Conservation (phyloP, 2,888 invertebrate genomes). For the Drosophila nr. medialis region DNA sequence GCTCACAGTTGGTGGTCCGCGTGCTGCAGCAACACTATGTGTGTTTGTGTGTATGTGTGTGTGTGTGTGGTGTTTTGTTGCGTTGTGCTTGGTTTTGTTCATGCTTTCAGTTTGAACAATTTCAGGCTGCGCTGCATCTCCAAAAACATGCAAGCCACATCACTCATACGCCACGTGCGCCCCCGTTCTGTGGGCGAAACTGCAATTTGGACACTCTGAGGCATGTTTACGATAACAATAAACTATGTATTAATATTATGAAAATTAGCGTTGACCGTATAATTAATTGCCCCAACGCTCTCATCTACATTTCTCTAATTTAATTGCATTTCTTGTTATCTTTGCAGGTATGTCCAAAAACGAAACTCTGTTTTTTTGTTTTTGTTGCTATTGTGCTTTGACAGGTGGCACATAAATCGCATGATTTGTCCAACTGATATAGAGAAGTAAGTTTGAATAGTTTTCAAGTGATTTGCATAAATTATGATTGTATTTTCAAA, state of each 20-base stretch:
- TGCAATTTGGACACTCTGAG: slow-evolving; percentile 34
- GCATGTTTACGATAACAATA: slow-evolving; percentile 42
- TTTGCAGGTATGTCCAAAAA: slow-evolving; percentile 63
- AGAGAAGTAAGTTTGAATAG: slow-evolving; percentile 67
- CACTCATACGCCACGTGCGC: slow-evolving; percentile 60
- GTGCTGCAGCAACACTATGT: slow-evolving; percentile 13
- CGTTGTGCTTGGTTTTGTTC: background rate
- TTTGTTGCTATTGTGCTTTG: slow-evolving; percentile 15
- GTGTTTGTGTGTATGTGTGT: background rate
- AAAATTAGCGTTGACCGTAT: slow-evolving; percentile 41
- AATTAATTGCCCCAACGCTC: slow-evolving; percentile 51
- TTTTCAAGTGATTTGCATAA: slow-evolving; percentile 73
- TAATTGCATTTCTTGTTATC: slow-evolving; percentile 57
- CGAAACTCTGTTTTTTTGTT: background rate
- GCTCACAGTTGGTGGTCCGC: slow-evolving; percentile 66
- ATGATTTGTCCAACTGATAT: slow-evolving; percentile 41
- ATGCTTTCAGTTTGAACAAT: slow-evolving; percentile 33
- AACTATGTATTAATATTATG: slow-evolving; percentile 46
- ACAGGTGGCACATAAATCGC: slow-evolving; percentile 60
- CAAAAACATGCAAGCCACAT: slow-evolving; percentile 48
- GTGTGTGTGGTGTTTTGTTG: background rate
- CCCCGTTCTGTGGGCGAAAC: slow-evolving; percentile 19
- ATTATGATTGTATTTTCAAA: slow-evolving; percentile 53
- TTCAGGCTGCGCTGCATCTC: slow-evolving; percentile 63
- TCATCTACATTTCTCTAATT: slow-evolving; percentile 21